Evolutionary conservation across 2,797 vertebrate genomes (phyloP).

Genomic region (Avahi laniger): DNA sequence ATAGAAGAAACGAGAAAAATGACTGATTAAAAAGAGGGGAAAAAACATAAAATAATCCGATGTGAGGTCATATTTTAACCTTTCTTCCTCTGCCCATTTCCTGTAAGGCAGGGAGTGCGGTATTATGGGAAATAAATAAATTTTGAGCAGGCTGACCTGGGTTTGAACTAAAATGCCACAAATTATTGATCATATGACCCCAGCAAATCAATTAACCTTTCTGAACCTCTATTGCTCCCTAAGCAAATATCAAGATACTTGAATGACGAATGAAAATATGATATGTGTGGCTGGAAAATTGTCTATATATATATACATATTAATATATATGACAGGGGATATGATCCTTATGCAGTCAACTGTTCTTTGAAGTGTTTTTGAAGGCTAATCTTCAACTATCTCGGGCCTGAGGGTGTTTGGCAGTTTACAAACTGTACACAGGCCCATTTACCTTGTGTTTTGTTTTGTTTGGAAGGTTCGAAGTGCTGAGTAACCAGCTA

Average conservation of each 20-base stretch:
- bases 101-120: neutral
- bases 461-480: neutral
- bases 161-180: conserved; percentile 29
- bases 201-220: conserved; percentile 54
- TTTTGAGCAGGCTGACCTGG: neutral
- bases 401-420: neutral
- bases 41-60: neutral
- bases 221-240: conserved; percentile 14
- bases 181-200: conserved; percentile 13
- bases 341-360: neutral
- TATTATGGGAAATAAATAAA: neutral
- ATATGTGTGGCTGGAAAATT: neutral
- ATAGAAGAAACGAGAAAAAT: neutral
- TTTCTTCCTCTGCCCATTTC: neutral
- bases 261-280: conserved; percentile 20
- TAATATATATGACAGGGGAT: neutral
- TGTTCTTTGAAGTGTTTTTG: neutral
- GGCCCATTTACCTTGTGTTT: neutral
- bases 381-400: neutral
- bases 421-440: neutral
- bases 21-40: neutral
- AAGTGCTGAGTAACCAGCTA: neutral
- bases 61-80: neutral
- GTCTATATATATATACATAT: neutral
- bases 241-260: conserved; percentile 19